These are phyloP conservation scores for Nasua narica DNA, from an alignment of 2,797 vertebrate genomes.

Conservation along the genomic window DNA sequence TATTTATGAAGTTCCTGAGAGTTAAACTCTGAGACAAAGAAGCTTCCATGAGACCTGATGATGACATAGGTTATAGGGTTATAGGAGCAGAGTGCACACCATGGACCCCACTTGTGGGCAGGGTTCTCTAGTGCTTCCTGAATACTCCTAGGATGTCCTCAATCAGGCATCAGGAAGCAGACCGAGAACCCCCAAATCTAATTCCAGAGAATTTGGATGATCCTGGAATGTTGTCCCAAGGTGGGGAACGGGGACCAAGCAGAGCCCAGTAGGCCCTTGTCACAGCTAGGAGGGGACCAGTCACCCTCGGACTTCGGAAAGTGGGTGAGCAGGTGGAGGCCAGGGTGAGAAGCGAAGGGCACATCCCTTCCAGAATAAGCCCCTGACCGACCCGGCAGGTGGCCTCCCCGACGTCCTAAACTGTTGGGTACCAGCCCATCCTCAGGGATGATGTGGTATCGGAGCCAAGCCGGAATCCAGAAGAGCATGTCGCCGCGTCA, in stretches of 20 bases:
- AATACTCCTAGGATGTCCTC: background rate
- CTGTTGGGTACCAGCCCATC: background rate
- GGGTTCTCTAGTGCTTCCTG: accelerated
- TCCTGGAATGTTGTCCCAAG: background rate
- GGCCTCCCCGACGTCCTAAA: accelerated
- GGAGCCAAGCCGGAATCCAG: accelerated
- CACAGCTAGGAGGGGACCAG: background rate
- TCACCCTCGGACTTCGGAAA: background rate
- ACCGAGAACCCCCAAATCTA: background rate
- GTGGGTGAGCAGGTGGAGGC: background rate
- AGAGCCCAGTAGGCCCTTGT: background rate
- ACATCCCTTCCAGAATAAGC: background rate
- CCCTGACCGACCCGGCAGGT: accelerated
- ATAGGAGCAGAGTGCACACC: accelerated
- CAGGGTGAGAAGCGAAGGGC: background rate
- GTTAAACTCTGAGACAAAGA: background rate
- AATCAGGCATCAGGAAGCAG: background rate
- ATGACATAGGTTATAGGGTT: too few relatives aligned
- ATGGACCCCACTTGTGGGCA: accelerated
- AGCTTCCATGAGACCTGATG: background rate
- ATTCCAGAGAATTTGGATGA: background rate
- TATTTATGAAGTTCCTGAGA: background rate
- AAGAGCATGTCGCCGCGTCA: accelerated
- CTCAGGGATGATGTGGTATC: accelerated
- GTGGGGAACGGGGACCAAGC: accelerated